These are phyloP conservation scores for Nothocercus julius DNA, from an alignment of 2,113 vertebrate genomes.

Conservation along the genomic window DNA sequence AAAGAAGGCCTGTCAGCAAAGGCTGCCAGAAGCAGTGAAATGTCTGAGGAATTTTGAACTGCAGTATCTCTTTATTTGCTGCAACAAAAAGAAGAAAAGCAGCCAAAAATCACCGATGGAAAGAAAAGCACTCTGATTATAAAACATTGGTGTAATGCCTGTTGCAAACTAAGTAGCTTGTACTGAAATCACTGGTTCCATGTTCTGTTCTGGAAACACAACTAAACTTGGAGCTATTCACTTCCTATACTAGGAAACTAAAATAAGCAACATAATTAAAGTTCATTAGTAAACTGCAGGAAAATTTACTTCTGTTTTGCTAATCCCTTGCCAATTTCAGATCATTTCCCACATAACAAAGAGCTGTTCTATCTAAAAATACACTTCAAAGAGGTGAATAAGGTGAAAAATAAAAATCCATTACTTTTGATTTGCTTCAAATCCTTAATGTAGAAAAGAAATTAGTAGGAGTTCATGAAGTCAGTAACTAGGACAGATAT, in stretches of 20 bases:
- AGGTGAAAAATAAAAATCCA: background rate
- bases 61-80: conserved; percentile 73
- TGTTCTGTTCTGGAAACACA: background rate
- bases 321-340: background rate
- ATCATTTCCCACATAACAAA: background rate
- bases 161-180: background rate
- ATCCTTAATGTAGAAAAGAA: background rate
- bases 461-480: background rate
- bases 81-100: background rate
- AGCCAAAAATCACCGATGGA: background rate
- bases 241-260: background rate
- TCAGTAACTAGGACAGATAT: background rate
- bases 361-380: background rate
- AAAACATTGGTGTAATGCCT: background rate
- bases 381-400: background rate
- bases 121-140: background rate
- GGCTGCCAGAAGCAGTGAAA: conserved; percentile 94
- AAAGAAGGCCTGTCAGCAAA: conserved; percentile 85
- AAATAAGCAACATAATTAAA: background rate
- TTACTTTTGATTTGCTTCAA: background rate
- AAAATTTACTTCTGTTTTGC: background rate
- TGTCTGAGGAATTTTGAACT: conserved; percentile 75
- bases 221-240: background rate
- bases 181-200: background rate
- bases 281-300: background rate